A percentile compares a stretch with the other conserved stretches of the same genome.
These are phyloP conservation scores for Thymelicus acteon DNA, from an alignment of 2,888 invertebrate species.

Conservation along the genomic window DNA sequence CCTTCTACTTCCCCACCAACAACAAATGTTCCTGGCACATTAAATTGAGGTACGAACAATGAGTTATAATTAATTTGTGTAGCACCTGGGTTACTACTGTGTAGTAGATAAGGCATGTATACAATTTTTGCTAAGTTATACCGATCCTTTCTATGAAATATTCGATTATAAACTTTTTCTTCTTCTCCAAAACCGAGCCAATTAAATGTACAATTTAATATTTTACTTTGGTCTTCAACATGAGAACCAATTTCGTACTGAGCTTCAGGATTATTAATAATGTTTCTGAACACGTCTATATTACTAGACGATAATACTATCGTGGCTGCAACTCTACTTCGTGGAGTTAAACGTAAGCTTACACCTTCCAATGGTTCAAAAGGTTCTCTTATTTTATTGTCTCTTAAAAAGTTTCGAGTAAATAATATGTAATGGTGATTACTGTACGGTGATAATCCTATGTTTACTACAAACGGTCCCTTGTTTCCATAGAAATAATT, in stretches of 20 bases:
- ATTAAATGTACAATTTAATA: slow-evolving; percentile 97
- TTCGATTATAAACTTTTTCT: slow-evolving; percentile 88
- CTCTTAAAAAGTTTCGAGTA: slow-evolving; percentile 93
- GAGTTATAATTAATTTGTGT: slow-evolving; percentile 91
- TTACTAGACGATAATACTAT: slow-evolving; percentile 96
- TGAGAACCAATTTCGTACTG: slow-evolving; percentile 98
- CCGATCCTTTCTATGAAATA: slow-evolving; percentile 94
- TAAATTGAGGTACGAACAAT: slow-evolving; percentile 91
- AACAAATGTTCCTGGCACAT: slow-evolving; percentile 87
- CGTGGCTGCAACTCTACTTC: slow-evolving; percentile 96
- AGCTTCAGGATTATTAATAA: slow-evolving; percentile 95
- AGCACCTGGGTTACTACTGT: slow-evolving; percentile 95
- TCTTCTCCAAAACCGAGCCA: slow-evolving; percentile 94
- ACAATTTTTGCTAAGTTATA: slow-evolving; percentile 97
- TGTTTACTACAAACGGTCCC: slow-evolving; percentile 94
- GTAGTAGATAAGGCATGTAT: slow-evolving; percentile 95
- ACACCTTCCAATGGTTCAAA: slow-evolving; percentile 89
- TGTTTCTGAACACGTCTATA: slow-evolving; percentile 94
- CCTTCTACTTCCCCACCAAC: slow-evolving; percentile 98
- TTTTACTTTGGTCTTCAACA: slow-evolving; percentile 95
- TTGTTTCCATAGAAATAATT: slow-evolving; percentile 96
- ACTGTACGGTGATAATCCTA: slow-evolving; percentile 95
- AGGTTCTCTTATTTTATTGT: slow-evolving; percentile 94
- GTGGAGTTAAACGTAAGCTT: slow-evolving; percentile 90
- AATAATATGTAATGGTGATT: slow-evolving; percentile 92